Percentiles rank a stretch among this genome's conserved stretches.
Evolutionary conservation across 2,113 vertebrate species (phyloP).

Genomic region (Austrofundulus limnaeus): DNA sequence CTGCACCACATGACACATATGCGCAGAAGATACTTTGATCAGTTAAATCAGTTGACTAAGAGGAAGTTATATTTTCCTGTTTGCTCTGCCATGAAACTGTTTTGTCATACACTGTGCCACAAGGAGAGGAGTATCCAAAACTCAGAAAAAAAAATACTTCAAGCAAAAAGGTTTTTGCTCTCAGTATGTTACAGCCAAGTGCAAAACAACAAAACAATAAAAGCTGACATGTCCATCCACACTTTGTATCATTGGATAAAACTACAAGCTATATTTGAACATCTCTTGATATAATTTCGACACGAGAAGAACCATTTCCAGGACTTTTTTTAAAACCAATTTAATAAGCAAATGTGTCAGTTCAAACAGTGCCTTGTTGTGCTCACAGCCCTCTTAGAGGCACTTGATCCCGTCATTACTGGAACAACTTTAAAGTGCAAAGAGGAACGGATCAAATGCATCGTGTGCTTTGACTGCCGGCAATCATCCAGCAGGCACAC

Average conservation of each 20-base stretch:
- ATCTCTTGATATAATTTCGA: not conserved
- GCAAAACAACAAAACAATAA: not conserved
- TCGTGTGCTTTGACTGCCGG: constrained; percentile 7
- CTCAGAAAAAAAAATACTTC: not conserved
- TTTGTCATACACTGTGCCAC: constrained; percentile 5
- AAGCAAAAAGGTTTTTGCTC: not conserved
- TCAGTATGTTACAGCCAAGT: too few species aligned
- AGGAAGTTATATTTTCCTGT: constrained; percentile 5
- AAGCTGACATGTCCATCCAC: not conserved
- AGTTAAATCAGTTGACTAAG: constrained; percentile 6
- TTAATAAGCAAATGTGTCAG: not conserved
- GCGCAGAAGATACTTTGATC: constrained; percentile 34
- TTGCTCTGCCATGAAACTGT: not conserved
- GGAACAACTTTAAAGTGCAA: constrained; percentile 8
- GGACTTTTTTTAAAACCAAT: not conserved
- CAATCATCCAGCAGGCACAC: constrained; percentile 17
- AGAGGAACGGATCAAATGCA: constrained; percentile 10
- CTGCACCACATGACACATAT: constrained; percentile 18
- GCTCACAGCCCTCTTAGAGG: not conserved
- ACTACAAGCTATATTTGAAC: not conserved
- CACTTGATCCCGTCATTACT: constrained; percentile 15
- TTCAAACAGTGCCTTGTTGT: not conserved
- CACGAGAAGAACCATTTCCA: not conserved
- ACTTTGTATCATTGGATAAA: not conserved
- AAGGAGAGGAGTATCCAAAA: constrained; percentile 6